These are phyloP conservation scores for Rhabdomys dilectus DNA, from an alignment of 2,113 vertebrate genomes.

Conservation along the genomic window DNA sequence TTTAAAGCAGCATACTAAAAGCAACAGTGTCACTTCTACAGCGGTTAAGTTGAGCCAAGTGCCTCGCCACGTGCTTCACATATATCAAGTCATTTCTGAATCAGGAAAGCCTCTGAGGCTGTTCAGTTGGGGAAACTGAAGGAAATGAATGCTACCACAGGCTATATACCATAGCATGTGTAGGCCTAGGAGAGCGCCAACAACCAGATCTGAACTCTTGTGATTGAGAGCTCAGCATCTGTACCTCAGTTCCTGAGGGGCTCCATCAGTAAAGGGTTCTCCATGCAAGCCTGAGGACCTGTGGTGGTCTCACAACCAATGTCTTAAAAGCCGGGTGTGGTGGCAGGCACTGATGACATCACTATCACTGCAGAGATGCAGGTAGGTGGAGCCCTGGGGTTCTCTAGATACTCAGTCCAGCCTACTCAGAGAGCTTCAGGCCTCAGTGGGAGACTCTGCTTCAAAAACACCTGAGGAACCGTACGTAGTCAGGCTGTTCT, in stretches of 20 bases:
- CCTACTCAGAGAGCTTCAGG: too few relatives aligned
- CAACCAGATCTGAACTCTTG: neutral
- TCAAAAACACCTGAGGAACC: neutral
- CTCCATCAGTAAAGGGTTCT: neutral
- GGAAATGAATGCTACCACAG: neutral
- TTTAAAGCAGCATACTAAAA: slow-evolving; percentile 30
- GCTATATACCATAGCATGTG: too few relatives aligned
- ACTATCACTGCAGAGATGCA: neutral
- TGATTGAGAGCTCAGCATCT: neutral
- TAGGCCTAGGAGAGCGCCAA: neutral
- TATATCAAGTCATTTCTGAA: neutral
- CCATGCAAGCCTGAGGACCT: neutral
- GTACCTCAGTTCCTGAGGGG: neutral
- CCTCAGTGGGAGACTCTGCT: neutral
- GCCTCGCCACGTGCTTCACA: neutral
- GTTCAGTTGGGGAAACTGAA: neutral
- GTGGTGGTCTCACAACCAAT: neutral
- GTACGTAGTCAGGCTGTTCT: neutral
- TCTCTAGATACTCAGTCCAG: neutral
- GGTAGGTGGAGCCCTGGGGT: too few relatives aligned
- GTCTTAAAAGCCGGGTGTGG: neutral
- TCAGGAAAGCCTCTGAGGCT: neutral
- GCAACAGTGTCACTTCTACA: neutral
- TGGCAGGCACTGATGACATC: too few relatives aligned
- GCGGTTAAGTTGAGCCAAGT: neutral